Percentiles rank a stretch among this genome's conserved stretches.
These are phyloP conservation scores for Lingula anatina DNA, from an alignment of 2,888 invertebrate species.

Conservation along the genomic window DNA sequence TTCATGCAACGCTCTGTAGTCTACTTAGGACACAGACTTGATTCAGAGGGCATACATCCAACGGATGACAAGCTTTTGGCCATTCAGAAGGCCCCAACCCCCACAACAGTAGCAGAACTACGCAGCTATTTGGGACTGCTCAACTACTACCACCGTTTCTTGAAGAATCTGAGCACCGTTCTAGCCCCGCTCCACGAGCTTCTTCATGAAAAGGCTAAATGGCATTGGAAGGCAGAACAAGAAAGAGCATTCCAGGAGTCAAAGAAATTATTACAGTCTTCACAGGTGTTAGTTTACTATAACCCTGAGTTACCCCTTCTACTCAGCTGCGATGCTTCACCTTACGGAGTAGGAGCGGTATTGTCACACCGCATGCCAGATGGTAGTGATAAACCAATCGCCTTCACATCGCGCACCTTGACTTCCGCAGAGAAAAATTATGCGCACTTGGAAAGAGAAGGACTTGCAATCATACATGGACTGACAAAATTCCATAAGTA, in stretches of 20 bases:
- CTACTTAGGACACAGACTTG: conserved; percentile 22
- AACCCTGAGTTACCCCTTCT: conserved; percentile 29
- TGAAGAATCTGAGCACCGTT: conserved; percentile 20
- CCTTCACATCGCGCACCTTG: conserved; percentile 18
- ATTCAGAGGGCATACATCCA: conserved; percentile 19
- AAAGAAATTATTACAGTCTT: conserved; percentile 21
- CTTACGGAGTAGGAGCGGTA: conserved; percentile 38
- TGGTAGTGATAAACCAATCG: conserved; percentile 16
- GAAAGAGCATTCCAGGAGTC: conserved; percentile 15
- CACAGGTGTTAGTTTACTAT: conserved; percentile 32
- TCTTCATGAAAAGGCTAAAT: conserved; percentile 12
- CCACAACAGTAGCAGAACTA: conserved; percentile 23
- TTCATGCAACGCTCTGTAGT: conserved; percentile 16
- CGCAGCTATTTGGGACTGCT: conserved; percentile 27
- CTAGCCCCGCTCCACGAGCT: conserved; percentile 23
- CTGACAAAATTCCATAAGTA: conserved; percentile 8
- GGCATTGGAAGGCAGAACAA: conserved; percentile 11
- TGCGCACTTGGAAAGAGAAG: conserved; percentile 17
- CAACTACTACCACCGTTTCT: conserved; percentile 27
- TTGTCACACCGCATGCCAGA: conserved; percentile 12
- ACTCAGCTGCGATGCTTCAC: conserved; percentile 48
- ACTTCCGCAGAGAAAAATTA: conserved; percentile 17
- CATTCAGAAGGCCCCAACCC: conserved; percentile 21
- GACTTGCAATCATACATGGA: conserved; percentile 4
- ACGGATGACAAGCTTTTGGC: conserved; percentile 20